Percentiles rank a stretch among this genome's conserved stretches.
phyloP scores from a whole-genome alignment of 2,797 vertebrate genomes.

The Amazonetta brasiliensis region DNA sequence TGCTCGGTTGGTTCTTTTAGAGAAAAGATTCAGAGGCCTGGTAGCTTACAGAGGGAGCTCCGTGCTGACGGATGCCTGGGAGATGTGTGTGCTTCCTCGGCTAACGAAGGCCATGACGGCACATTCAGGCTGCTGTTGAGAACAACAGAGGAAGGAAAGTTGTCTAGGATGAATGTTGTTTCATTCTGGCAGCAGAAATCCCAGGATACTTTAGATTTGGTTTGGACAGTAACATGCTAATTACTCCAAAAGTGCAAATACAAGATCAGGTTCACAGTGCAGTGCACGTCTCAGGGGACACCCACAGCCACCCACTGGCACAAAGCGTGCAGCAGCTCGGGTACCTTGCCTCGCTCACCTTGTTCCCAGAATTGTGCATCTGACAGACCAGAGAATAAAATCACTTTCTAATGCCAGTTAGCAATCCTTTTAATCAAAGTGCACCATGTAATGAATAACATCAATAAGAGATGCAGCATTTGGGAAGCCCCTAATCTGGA shows the following conservation, averaged over 20 bases:
- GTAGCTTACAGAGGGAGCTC: neutral
- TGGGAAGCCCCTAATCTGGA: neutral
- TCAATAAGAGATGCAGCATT: neutral
- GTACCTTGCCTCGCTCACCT: fast-evolving
- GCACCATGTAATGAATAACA: neutral
- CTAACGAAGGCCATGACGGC: neutral
- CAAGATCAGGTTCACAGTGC: neutral
- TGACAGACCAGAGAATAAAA: neutral
- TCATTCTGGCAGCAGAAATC: neutral
- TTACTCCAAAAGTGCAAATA: neutral
- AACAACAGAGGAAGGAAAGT: neutral
- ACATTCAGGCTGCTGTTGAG: neutral
- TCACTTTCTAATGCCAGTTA: neutral
- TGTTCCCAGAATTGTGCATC: neutral
- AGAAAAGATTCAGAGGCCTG: neutral
- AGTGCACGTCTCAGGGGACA: neutral
- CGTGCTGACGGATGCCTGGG: neutral
- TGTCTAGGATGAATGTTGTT: neutral
- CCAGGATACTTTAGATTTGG: neutral
- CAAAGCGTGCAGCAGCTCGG: neutral
- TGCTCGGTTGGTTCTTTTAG: neutral
- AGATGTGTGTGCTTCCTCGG: neutral
- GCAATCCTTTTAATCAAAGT: neutral
- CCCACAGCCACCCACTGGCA: neutral
- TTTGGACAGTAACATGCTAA: neutral